Base-by-base conservation (phyloP, 2,888 invertebrate genomes). In the Resseliella maxima region DNA sequence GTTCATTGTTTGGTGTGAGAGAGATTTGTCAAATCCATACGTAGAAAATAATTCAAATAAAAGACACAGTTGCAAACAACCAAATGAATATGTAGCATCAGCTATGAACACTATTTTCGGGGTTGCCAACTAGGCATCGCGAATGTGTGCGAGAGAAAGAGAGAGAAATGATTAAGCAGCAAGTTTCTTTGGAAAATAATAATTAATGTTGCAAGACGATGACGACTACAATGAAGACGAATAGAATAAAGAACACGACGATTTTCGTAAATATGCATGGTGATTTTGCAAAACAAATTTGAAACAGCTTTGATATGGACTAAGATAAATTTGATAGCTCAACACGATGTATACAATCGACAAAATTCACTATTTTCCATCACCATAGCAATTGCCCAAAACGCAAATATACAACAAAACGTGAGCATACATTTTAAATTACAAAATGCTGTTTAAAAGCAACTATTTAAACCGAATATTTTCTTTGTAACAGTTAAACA, bases 1-100 rank as follows among this genome's bases (percentile, higher is more conserved):
- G 38, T 83, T 83, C 83, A 83, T 83, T 83, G 83, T 38, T 83
- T 72, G 31, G 72, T 72, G 72, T 72, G 72, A 72, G 59, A 59
- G 72, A 72, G 59, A 59, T 59, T 72, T 72, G 72, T 72, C 72
- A 72, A 72, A 72, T 72, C 59, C 59, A 59, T 59, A 59, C 15
- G 59, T 59, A 27, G 24, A 27, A 27, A 59, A 59, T 27, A n/a
- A 59, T 12, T 59, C 50, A 50, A 59, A 59, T 24, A 59, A 59
- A 24, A 24, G 59, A 8, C 24, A 24, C 59, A n/a, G 59, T 15
- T 59, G 59, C n/a, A 59, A 6, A 24, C 24, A n/a, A 41, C 15
- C 5, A 64, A 6, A 64, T 64, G 64, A 24, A 54, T 10, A 8
- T n/a, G 24, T 27, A 64, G 64, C 50, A 50, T 18, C 3, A n/a